Evolutionary conservation across 2,113 vertebrate species (phyloP).

Genomic region (Apteryx owenii): DNA sequence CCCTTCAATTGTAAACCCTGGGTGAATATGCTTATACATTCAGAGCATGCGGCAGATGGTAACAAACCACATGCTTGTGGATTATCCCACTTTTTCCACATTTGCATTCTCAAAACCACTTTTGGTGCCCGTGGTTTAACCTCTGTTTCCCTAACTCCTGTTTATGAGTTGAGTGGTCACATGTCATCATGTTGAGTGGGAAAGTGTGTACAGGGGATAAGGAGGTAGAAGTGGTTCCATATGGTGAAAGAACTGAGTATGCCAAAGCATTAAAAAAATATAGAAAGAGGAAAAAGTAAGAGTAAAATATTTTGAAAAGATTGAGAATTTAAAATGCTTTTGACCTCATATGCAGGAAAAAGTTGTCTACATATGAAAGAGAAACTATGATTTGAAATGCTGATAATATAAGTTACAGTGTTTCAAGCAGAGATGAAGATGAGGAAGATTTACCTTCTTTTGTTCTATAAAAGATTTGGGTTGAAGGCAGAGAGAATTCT

Average conservation of each 20-base stretch:
- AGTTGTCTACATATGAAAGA: background rate
- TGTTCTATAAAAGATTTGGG: background rate
- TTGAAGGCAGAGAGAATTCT: background rate
- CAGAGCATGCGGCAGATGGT: slow-evolving; percentile 57
- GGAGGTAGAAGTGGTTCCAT: slow-evolving; percentile 69
- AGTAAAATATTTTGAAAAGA: background rate
- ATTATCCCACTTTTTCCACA: slow-evolving; percentile 81
- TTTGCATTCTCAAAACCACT: slow-evolving; percentile 72
- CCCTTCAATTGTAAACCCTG: slow-evolving; percentile 46
- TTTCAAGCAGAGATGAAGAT: background rate
- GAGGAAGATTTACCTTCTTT: background rate
- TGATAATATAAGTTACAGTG: background rate
- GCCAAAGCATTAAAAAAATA: slow-evolving; percentile 51
- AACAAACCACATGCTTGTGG: slow-evolving; percentile 79
- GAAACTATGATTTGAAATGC: background rate
- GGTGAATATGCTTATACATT: slow-evolving; percentile 51
- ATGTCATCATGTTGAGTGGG: slow-evolving; percentile 74
- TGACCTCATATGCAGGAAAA: background rate
- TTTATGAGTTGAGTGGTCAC: slow-evolving; percentile 78
- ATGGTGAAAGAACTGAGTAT: slow-evolving; percentile 16
- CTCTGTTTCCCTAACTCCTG: slow-evolving; percentile 79
- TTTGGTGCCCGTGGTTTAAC: slow-evolving; percentile 78
- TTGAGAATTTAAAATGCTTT: background rate
- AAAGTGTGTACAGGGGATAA: slow-evolving; percentile 70
- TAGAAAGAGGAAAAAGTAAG: background rate